phyloP scores from a whole-genome alignment of 2,113 vertebrate species.

The Anthoscopus minutus region DNA sequence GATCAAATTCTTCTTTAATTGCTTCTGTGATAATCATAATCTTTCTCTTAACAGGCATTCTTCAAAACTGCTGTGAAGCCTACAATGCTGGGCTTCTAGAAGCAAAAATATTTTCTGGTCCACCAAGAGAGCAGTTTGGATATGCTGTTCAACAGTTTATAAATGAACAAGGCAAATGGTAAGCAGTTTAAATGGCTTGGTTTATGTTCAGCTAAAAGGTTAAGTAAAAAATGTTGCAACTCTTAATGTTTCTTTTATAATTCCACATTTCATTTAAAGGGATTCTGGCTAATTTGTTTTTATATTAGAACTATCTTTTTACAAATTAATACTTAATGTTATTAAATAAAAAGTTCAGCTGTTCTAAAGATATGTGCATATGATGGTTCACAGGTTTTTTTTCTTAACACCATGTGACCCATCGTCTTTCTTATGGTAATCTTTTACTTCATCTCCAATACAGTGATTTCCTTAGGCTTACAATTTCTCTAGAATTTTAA shows the following conservation, averaged over 20 bases:
- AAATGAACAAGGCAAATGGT: constrained; percentile 86
- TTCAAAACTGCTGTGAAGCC: constrained; percentile 67
- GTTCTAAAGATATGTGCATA: background rate
- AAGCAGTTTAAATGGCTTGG: constrained; percentile 45
- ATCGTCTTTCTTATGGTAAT: background rate
- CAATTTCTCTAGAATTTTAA: background rate
- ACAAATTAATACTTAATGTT: background rate
- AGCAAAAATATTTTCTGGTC: constrained; percentile 83
- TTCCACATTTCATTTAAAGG: background rate
- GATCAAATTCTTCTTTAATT: constrained; percentile 29
- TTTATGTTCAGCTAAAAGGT: background rate
- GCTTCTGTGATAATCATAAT: constrained; percentile 15
- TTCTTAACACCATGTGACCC: background rate
- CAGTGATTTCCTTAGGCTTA: background rate
- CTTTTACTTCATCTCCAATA: background rate
- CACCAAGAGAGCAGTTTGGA: constrained; percentile 81
- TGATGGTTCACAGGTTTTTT: background rate
- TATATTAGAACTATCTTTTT: background rate
- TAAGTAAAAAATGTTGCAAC: background rate
- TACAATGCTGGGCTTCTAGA: constrained; percentile 84
- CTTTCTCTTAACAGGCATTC: constrained; percentile 64
- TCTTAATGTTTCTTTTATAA: background rate
- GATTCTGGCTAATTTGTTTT: background rate
- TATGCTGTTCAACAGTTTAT: constrained; percentile 82
- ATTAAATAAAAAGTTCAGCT: background rate